Base-by-base conservation (phyloP, 1,140 invertebrate species). In the Drosophila simulans region DNA sequence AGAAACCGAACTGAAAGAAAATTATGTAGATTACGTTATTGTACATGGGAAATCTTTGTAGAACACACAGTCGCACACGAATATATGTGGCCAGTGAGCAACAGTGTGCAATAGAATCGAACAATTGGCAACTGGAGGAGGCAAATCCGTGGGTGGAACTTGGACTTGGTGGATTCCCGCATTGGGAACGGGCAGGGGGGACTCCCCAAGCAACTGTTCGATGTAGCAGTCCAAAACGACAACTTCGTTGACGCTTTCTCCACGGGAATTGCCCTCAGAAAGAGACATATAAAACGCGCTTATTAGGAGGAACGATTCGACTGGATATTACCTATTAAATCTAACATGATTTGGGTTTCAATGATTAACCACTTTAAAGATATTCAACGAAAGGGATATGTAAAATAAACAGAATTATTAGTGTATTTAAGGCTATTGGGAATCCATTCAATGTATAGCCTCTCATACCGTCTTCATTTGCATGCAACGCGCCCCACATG, bases 11-110 rank as follows among this genome's bases (percentile, higher is more conserved):
- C 71, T 88, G 83, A 78, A 88, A 73, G 63, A 80, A 82, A 88
- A 89, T 88, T 88, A 88, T 88, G 83, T 88, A 88, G 83, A 88
- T 88, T 89, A 83, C 80, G 84, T 89, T 89, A 88, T 88, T 88
- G 83, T 83, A 88, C 83, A 88, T 64, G 70, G 57, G 66, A 88
- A 89, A 80, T 81, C 74, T 71, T 53, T 83, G 83, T 88, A 70
- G 77, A 49, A 60, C 74, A 77, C 48, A 54, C 51, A 46, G 49
- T 42, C 13, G 42, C 17, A 35, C 31, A 48, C 8, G 7, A 2
- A 5, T 2, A 12, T 11, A 20, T 31, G 65, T 60, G 78, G 59
- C 66, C 31, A 31, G 31, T 31, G 77, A 86, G 84, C 83, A 89
- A 89, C 83, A 89, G 81, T 72, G 82, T 86, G 83, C 83, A 86